Conservation (phyloP, 1,140 invertebrate genomes). For the Ladona fulva region DNA sequence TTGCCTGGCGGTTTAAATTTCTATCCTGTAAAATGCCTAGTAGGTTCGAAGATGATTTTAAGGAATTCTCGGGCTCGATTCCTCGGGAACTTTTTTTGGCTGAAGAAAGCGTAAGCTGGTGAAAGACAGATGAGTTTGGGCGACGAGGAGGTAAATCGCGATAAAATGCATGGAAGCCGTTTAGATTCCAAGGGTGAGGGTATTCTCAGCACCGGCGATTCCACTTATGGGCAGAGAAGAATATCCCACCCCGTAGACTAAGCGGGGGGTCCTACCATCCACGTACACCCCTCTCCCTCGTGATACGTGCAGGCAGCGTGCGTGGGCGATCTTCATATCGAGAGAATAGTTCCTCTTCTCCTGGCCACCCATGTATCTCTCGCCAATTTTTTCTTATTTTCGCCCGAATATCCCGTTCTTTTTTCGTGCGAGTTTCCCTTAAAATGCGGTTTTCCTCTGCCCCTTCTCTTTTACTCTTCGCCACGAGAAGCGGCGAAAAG, state of each 20-base stretch:
- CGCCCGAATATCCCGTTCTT: not conserved
- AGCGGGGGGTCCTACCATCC: not conserved
- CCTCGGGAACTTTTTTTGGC: too few relatives aligned
- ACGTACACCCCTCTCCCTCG: not conserved
- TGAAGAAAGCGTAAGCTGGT: too few relatives aligned
- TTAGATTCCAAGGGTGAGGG: not conserved
- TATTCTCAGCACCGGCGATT: not conserved
- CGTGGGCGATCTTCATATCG: not conserved
- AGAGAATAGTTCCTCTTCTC: not conserved
- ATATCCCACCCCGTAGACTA: not conserved
- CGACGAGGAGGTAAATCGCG: too few relatives aligned
- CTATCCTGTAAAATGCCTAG: too few relatives aligned
- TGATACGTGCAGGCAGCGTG: not conserved
- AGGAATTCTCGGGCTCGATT: too few relatives aligned
- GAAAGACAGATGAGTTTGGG: too few relatives aligned
- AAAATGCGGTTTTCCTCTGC: too few relatives aligned
- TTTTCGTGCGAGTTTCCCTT: too few relatives aligned
- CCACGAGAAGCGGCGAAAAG: too few relatives aligned
- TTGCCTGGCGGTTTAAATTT: too few relatives aligned
- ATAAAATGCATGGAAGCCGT: not conserved
- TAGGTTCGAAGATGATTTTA: too few relatives aligned
- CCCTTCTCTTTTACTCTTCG: too few relatives aligned
- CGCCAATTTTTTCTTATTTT: not conserved
- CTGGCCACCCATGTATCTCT: not conserved
- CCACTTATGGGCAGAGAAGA: not conserved